Conservation (phyloP, 2,888 invertebrate species). For the Cephalotes varians region DNA sequence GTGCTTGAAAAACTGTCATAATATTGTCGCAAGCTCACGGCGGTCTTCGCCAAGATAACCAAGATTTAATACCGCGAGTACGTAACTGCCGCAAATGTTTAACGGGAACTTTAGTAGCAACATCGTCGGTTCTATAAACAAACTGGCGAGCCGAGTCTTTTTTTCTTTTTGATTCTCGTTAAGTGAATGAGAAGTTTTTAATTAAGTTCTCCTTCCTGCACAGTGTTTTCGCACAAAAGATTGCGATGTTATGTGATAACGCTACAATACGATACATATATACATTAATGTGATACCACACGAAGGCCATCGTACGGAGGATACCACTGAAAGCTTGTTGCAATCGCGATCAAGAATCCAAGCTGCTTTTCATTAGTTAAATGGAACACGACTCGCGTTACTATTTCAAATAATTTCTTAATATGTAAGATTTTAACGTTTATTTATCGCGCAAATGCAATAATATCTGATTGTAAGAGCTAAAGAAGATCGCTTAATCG, state of each 20-base stretch:
- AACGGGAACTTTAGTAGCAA: neutral
- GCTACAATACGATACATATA: neutral
- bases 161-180: neutral
- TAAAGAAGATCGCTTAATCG: neutral
- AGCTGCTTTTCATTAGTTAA: slow-evolving; percentile 27
- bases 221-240: slow-evolving; percentile 2
- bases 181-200: neutral
- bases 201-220: neutral
- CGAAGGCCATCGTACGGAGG: too few relatives aligned
- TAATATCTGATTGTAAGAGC: neutral
- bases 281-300: neutral
- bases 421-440: neutral
- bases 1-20: slow-evolving; percentile 27
- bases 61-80: slow-evolving; percentile 29
- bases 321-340: neutral
- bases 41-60: slow-evolving; percentile 25
- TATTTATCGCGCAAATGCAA: neutral
- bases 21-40: slow-evolving; percentile 15
- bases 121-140: neutral
- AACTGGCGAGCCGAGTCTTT: neutral
- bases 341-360: slow-evolving; percentile 12
- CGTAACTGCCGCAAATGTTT: slow-evolving; percentile 11
- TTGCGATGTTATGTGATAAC: neutral
- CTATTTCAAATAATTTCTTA: neutral
- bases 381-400: neutral